Base-by-base conservation (phyloP, 2,113 vertebrate species). In the Epinephelus lanceolatus region DNA sequence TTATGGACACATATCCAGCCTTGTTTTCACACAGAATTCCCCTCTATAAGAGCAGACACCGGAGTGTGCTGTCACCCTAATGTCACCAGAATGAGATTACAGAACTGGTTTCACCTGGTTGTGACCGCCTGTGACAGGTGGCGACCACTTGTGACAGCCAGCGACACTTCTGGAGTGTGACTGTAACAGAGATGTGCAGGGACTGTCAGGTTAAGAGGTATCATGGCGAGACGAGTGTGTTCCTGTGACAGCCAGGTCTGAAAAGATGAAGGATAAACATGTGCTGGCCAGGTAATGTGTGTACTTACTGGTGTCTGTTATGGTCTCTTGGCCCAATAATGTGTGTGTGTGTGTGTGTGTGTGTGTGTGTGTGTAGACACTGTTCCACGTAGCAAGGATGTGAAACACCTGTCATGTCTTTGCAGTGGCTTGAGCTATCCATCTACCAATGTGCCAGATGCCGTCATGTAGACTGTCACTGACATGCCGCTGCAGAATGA, bases 321-420 rank as follows among this genome's bases (percentile, higher is more conserved):
- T 66, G 67, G 57, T 87, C 71, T 19, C 68, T 56, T n/a, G 75
- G 70, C 70, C 10, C 78, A 13, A 69, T 83, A 59, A 72, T 68
- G 49, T 81, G 71, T 63, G 51, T 78, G 53, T 71, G 30, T 63
- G 51, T n/a, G n/a, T n/a, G n/a, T n/a, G n/a, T n/a, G n/a, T 78
- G 53, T 67, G 25, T 19, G 53, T 71, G 30, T 63, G 51, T 78
- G 53, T 71, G 30, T 19, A 52, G 70, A 76, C 65, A 57, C 33
- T 37, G 68, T 71, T 67, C n/a, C 56, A 76, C 23, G n/a, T 12
- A n/a, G 57, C 33, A 7, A 40, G 49, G 75, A 86, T 74, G 84
- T 80, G 72, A 91, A 86, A 87, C 88, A 88, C 85, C 86, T 91
- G 91, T 88, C 93, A 92, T 75, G 80, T 90, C 67, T 83, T 67